Conservation (phyloP, 2,797 vertebrate genomes). For the Poecilia gillii region DNA sequence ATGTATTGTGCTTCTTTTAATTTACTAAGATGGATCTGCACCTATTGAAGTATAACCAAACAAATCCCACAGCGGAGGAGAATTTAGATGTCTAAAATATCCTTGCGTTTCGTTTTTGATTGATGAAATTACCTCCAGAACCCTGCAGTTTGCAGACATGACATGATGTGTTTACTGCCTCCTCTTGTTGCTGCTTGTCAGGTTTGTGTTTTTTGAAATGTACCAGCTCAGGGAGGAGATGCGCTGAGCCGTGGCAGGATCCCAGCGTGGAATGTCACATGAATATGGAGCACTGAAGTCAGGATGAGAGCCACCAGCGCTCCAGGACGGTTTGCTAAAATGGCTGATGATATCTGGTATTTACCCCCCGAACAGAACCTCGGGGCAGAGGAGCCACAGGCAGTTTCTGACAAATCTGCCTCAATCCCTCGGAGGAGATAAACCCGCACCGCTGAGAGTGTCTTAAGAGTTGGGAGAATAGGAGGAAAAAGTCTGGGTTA, state of each 20-base stretch:
- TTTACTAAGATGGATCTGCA: neutral
- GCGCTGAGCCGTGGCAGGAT: slow-evolving; percentile 49
- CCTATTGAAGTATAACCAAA: neutral
- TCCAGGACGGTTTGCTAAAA: slow-evolving; percentile 46
- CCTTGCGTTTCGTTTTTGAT: neutral
- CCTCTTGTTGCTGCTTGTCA: slow-evolving; percentile 13
- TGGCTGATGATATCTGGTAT: slow-evolving; percentile 55
- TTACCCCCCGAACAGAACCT: slow-evolving; percentile 43
- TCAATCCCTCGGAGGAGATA: slow-evolving; percentile 55
- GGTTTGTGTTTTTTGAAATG: slow-evolving; percentile 57
- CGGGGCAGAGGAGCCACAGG: slow-evolving; percentile 37
- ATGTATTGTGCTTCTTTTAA: neutral
- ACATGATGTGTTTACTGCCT: slow-evolving; percentile 13
- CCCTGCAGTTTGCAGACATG: slow-evolving; percentile 11
- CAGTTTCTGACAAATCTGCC: slow-evolving; percentile 56
- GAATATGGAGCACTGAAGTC: slow-evolving; percentile 66
- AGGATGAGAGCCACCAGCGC: slow-evolving; percentile 37
- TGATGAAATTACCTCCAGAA: neutral
- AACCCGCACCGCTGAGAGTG: slow-evolving; percentile 50
- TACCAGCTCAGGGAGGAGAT: slow-evolving; percentile 36
- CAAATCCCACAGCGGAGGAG: neutral
- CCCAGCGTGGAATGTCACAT: slow-evolving; percentile 69
- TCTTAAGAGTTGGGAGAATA: slow-evolving; percentile 40
- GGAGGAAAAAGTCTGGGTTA: neutral
- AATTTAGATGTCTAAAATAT: neutral